Evolutionary conservation across 23 tunicate species (phyloP), one percentile per base, ranked within the genome.

Genomic region (Diplosoma virens): DNA sequence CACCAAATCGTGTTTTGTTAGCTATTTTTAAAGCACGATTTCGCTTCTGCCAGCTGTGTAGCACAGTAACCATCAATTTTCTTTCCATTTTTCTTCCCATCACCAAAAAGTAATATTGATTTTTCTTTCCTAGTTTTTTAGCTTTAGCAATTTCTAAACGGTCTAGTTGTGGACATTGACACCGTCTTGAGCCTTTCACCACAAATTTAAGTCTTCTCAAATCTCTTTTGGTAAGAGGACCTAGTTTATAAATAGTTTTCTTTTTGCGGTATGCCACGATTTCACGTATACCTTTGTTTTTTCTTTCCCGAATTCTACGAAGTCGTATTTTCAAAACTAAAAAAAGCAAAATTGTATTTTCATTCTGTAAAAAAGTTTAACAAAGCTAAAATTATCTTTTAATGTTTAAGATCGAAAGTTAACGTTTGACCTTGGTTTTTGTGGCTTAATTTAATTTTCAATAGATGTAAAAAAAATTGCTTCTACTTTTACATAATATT

Each of bases 11-110:
- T 5, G 67, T 65, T 25, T 37, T 63, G 26, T 30, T 37, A 5
- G 80, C 59, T 28, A 2, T 14, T n/a, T 82, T 66, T 11, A 52
- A 48, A 32, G 77, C 28, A 29, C 72, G 79, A 66, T 73, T 80
- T 45, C 59, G 76, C 54, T 84, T 90, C 35, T 63, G 69, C 97
- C 97, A 90, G 18, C 58, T 65, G 78, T 83, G 82, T 21, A 90
- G 66, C 2, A 77, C 90, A 3, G 90, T 81, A 9, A 90, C 90
- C 16, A 70, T 47, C 45, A 90, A 31, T 64, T 79, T 84, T 25
- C 79, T 48, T 14, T 59, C 81, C 22, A 77, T 86, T 56, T 90
- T 90, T 16, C 97, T 71, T 11, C 97, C 97, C 97, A 90, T 90
- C 5, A 84, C 82, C 32, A 90, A 67, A 56, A 47, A 90, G 47